phyloP scores from a whole-genome alignment of 2,888 invertebrate species.

The Anoplius nigerrimus region DNA sequence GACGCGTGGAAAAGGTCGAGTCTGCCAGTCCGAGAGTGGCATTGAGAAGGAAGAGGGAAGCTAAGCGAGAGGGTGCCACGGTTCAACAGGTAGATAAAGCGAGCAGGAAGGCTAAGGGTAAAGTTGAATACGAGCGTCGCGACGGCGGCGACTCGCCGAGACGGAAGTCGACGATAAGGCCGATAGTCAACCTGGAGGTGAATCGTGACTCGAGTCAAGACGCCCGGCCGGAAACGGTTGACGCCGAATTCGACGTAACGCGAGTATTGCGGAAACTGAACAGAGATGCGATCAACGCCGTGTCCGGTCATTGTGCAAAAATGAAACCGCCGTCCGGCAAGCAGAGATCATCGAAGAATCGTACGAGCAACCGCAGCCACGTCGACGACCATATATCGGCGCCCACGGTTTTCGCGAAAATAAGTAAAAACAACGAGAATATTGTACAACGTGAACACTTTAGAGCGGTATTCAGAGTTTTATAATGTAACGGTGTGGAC shows the following conservation, averaged over 20 bases:
- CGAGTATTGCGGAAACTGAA: constrained; percentile 36
- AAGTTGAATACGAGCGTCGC: not conserved
- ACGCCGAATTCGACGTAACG: constrained; percentile 10
- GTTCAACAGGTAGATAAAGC: not conserved
- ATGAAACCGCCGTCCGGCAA: not conserved
- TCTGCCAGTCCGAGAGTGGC: no score
- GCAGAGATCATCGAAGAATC: not conserved
- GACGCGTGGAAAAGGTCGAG: no score
- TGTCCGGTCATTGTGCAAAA: constrained; percentile 15
- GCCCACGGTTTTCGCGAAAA: no score
- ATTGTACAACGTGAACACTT: no score
- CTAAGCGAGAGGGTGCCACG: no score
- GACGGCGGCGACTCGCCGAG: not conserved
- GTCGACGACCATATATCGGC: not conserved
- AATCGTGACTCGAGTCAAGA: not conserved
- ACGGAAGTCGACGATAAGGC: not conserved
- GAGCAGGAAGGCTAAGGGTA: not conserved
- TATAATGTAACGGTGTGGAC: no score
- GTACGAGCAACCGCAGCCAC: not conserved
- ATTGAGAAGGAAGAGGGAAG: no score
- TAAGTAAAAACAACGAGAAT: no score
- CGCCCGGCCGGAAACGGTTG: not conserved
- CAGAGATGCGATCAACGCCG: constrained; percentile 37
- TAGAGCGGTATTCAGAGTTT: no score
- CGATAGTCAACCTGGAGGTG: not conserved